Evolutionary conservation across 2,888 invertebrate genomes (phyloP).

Genomic region (Eilema sororculum): DNA sequence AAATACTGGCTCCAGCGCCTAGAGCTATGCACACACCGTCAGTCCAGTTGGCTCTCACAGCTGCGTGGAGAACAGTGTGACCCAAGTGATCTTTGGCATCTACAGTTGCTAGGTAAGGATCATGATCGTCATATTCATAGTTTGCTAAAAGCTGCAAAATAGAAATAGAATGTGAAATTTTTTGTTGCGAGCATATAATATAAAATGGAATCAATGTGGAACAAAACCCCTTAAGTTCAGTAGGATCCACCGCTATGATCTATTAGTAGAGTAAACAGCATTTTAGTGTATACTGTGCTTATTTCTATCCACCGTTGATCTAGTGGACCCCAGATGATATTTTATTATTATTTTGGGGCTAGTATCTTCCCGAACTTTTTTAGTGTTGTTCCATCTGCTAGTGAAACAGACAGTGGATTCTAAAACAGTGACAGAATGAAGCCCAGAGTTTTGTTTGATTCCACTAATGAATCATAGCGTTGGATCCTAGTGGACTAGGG

Average conservation of each 20-base stretch:
- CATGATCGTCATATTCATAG: slow-evolving; percentile 11
- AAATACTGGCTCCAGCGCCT: slow-evolving; percentile 79
- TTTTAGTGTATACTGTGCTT: too few relatives aligned
- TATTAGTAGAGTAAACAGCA: too few relatives aligned
- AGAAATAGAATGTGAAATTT: not conserved
- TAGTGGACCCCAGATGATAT: too few relatives aligned
- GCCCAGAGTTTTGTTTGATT: not conserved
- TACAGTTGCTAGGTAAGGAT: slow-evolving; percentile 17
- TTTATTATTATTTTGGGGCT: too few relatives aligned
- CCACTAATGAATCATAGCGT: not conserved
- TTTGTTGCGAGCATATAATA: not conserved
- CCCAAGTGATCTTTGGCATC: slow-evolving; percentile 43
- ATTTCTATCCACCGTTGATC: too few relatives aligned
- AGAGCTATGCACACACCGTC: slow-evolving; percentile 77
- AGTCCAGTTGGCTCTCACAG: slow-evolving; percentile 74
- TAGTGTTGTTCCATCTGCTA: too few relatives aligned
- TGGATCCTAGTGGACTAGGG: not conserved
- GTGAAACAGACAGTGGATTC: not conserved
- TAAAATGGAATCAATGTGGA: not conserved
- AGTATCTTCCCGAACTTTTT: too few relatives aligned
- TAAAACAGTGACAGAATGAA: too few relatives aligned
- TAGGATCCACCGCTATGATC: too few relatives aligned
- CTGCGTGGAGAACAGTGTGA: slow-evolving; percentile 72
- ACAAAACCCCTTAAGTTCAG: too few relatives aligned
- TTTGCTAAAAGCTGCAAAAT: slow-evolving; percentile 33